Percentiles rank a stretch among this genome's conserved stretches.
phyloP scores from a whole-genome alignment of 2,113 vertebrate genomes.

The Bucco capensis region DNA sequence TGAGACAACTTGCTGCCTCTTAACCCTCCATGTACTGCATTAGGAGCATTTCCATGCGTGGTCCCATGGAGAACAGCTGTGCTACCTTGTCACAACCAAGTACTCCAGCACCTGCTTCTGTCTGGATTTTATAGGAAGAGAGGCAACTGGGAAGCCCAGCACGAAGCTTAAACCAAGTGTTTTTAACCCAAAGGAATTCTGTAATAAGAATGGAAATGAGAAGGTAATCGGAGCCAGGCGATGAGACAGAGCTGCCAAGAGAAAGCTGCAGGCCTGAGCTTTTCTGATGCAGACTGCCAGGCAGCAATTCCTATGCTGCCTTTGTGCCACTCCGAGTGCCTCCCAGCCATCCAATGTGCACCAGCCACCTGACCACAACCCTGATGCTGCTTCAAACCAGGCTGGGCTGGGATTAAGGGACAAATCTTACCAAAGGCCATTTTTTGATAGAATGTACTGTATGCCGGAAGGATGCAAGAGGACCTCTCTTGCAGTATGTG shows the following conservation, averaged over 20 bases:
- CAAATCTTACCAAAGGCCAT: neutral
- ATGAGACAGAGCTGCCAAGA: neutral
- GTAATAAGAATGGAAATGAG: neutral
- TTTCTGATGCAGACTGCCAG: neutral
- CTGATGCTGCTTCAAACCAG: accelerated
- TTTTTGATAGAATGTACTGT: neutral
- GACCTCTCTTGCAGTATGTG: accelerated
- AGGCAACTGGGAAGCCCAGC: neutral
- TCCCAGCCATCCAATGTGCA: neutral
- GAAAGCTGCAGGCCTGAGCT: neutral
- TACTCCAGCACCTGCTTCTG: neutral
- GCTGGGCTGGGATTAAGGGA: neutral
- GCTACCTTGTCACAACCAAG: neutral
- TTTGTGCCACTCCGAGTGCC: neutral
- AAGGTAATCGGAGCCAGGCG: neutral
- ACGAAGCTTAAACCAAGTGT: neutral
- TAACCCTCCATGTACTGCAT: accelerated
- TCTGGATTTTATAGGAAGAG: neutral
- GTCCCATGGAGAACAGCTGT: neutral
- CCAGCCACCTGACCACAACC: neutral
- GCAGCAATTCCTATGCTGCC: accelerated
- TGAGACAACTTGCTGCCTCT: neutral
- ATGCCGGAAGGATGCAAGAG: neutral
- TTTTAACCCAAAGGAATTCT: neutral
- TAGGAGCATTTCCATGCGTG: neutral